Conservation (phyloP, 2,888 invertebrate genomes). For the Melitaea athalia region DNA sequence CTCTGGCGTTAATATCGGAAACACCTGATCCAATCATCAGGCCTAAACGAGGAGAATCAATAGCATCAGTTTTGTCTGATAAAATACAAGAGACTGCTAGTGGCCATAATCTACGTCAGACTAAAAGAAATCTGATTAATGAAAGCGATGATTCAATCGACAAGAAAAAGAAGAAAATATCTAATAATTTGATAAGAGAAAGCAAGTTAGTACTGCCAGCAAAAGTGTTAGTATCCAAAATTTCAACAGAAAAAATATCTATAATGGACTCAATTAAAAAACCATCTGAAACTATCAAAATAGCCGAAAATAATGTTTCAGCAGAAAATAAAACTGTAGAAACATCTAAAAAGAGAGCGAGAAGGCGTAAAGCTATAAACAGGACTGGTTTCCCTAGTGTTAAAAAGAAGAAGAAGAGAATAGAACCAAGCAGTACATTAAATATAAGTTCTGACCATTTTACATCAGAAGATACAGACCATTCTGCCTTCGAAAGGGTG, state of each 20-base stretch:
- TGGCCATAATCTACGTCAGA: slow-evolving; percentile 73
- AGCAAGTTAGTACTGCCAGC: slow-evolving; percentile 74
- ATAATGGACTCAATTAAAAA: slow-evolving; percentile 60
- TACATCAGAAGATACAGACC: slow-evolving; percentile 71
- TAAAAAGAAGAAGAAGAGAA: slow-evolving; percentile 90
- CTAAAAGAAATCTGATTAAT: slow-evolving; percentile 68
- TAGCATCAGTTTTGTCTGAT: slow-evolving; percentile 75
- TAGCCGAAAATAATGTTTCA: slow-evolving; percentile 53
- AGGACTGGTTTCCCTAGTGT: slow-evolving; percentile 93
- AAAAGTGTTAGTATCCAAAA: slow-evolving; percentile 68
- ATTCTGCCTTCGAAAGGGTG: slow-evolving; percentile 84
- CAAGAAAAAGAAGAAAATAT: slow-evolving; percentile 73
- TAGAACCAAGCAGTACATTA: slow-evolving; percentile 54
- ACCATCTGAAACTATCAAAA: slow-evolving; percentile 54
- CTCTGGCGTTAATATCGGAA: slow-evolving; percentile 69
- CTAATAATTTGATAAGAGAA: slow-evolving; percentile 69
- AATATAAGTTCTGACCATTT: slow-evolving; percentile 62
- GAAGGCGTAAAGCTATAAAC: slow-evolving; percentile 90
- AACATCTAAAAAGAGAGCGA: slow-evolving; percentile 72
- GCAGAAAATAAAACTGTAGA: slow-evolving; percentile 58
- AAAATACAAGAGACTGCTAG: slow-evolving; percentile 74
- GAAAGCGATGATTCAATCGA: slow-evolving; percentile 68
- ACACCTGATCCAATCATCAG: slow-evolving; percentile 67
- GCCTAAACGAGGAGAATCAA: slow-evolving; percentile 74
- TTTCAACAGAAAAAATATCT: slow-evolving; percentile 66